Base-by-base conservation (phyloP, 2,113 vertebrate genomes). In the Acrocephalus kingi region DNA sequence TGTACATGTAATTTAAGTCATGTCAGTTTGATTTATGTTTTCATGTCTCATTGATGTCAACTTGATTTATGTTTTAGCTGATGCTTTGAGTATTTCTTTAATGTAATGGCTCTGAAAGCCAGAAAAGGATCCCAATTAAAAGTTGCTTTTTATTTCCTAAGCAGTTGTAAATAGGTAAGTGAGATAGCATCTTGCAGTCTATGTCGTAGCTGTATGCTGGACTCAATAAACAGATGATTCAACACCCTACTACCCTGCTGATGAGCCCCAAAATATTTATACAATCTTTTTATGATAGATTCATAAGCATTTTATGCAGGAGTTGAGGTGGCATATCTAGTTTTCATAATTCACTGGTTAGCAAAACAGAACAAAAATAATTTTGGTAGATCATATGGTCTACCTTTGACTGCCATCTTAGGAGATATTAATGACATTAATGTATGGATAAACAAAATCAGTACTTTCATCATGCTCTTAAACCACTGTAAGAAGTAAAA, bases 11-110 rank as follows among this genome's bases (percentile, higher is more conserved):
- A 89, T 92, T 80, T 84, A 86, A 89, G 8, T 68, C 35, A 83
- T 28, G 31, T 73, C 67, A 68, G 27, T 76, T 88, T 92, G 89
- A 86, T 86, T 86, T 90, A 83, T 80, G 37, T 73, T 89, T 88
- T 73, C 31, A 20, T 56, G 45, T 88, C 77, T 73, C 67, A 62
- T 25, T 81, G 35, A 56, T 83, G 75, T 79, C 71, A 93, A 9
- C 10, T 66, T 94, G 79, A 69, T 83, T 86, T 80, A 80, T 83
- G 27, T 30, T 85, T 95, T 72, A 59, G 19, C 14, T 86, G 31
- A 61, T 66, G 17, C 5, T 83, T 83, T 90, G 35, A 72, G 22
- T 66, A 83, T 71, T 84, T 73, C 66, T 81, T 78, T 78, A 73
- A 78, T 49, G 15, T 22, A 89, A 77, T 2, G 1, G 11, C 22